Base-by-base conservation (phyloP, 2,113 vertebrate genomes). In the Puntigrus tetrazona region DNA sequence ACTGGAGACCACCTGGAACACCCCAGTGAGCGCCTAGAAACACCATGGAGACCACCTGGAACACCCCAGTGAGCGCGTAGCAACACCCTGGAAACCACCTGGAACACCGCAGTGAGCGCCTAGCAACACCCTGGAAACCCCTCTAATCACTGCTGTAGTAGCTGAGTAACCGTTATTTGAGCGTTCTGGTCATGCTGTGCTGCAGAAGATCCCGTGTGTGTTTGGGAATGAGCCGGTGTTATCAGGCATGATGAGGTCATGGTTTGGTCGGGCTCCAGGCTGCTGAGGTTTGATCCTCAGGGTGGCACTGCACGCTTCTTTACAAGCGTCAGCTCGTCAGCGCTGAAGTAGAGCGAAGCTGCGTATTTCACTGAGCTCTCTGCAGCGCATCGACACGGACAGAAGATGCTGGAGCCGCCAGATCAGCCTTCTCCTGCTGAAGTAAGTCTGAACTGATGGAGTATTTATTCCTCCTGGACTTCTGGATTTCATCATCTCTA, bases 211-310 rank as follows among this genome's bases (percentile, higher is more conserved):
- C 73, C 18, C 0, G 27, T 76, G 27, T 34, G 11, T 29, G 18
- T 11, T 22, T 20, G 10, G 47, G 14, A 50, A 11, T 31, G 47
- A n/a, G 36, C 27, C 20, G 5, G 34, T 55, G 29, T 55, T 77
- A 34, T n/a, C 74, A 55, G 18, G 74, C 73, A 7, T 55, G 29
- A 29, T 81, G 27, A 75, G 18, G 72, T 81, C 65, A 59, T 86
- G 9, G 25, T 82, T 25, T 65, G 43, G n/a, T 52, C 31, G n/a
- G 27, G 36, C 61, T 83, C 50, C 31, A 29, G 31, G 73, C 7
- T 45, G 45, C 25, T 76, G n/a, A 55, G 27, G 13, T 52, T 22
- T n/a, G 9, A 36, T 16, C 74, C 36, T 57, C 38, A 78, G 76
- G 76, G 76, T 78, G 76, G 78, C 34, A 59, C 36, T 47, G 73